phyloP scores from a whole-genome alignment of 2,113 vertebrate species.

The Carlito syrichta region DNA sequence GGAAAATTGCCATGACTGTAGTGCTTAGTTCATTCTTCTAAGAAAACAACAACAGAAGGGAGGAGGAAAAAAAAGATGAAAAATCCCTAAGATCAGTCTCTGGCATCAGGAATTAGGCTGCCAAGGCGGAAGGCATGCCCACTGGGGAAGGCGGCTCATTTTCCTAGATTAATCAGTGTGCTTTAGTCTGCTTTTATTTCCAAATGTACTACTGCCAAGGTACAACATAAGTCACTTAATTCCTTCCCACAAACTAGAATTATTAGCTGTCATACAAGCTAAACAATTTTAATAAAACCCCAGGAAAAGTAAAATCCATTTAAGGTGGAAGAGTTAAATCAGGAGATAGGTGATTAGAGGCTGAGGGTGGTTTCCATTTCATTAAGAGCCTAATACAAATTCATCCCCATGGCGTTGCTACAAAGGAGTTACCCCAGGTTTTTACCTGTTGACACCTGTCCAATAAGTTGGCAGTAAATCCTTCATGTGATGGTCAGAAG shows the following conservation, averaged over 20 bases:
- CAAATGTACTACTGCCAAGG: conserved; percentile 50
- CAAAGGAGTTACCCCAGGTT: not conserved
- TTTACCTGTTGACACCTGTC: not conserved
- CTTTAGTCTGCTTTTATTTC: conserved; percentile 45
- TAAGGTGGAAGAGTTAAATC: conserved; percentile 8
- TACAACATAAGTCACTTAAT: conserved; percentile 63
- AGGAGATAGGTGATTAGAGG: not conserved
- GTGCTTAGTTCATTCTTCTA: conserved; percentile 67
- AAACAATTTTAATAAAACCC: conserved; percentile 59
- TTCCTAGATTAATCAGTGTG: conserved; percentile 57
- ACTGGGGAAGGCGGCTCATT: conserved; percentile 31
- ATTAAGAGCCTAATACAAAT: not conserved
- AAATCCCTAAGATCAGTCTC: conserved; percentile 59
- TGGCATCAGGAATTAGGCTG: conserved; percentile 60
- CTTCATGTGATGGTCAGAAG: not conserved
- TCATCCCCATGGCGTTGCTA: not conserved
- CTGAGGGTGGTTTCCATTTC: not conserved
- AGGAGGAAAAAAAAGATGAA: not conserved
- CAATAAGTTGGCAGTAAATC: not conserved
- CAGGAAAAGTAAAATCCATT: conserved; percentile 41
- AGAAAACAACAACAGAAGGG: conserved; percentile 56
- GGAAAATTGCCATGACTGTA: conserved; percentile 69
- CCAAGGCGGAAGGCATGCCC: conserved; percentile 58
- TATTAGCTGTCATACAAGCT: conserved; percentile 52
- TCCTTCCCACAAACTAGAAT: conserved; percentile 67